Base-by-base conservation (phyloP, 2,888 invertebrate species). In the Tetranychus truncatus region DNA sequence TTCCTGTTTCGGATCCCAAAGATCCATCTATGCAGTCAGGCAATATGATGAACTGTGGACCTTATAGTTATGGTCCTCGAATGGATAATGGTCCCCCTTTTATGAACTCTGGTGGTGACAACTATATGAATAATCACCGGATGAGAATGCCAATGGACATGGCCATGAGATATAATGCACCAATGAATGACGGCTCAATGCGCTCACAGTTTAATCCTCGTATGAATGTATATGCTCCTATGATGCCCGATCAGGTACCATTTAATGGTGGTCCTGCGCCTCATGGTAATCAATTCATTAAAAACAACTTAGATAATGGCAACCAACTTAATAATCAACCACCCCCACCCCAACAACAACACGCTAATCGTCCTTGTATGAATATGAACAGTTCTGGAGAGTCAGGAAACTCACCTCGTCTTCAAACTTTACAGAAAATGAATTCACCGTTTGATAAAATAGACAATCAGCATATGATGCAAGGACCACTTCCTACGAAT, bases 371-470 rank as follows among this genome's bases (percentile, higher is more conserved):
- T 69, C 20, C n/a, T 7, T n/a, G 69, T 11, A 69, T 69, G 21
- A 69, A 20, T 11, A 69, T 69, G 21, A 5, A 20, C 9, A 24
- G 20, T 5, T 11, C 69, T 34, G 44, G 21, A 7, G 74, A 67
- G 20, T 71, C 74, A 44, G 73, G 77, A 65, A 74, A 76, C 45
- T 78, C 78, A 72, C 77, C 78, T 67, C 79, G 78, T 75, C 74
- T 79, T 34, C 79, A 79, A 74, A 79, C 77, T 76, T 74, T 79
- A 21, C 79, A 79, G 73, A 79, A 79, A 77, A 79, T 79, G 79
- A 76, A 78, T 11, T 78, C 78, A 72, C 79, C 79, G 11, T 79
- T 77, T 76, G 79, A 79, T 46, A 76, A 74, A 15, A 46, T 46
- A 15, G 15, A 46, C 46, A 46, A 46, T 46, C 46, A 46, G 46